Evolutionary conservation across 1,140 invertebrate genomes (phyloP).

Genomic region (Pemphigus obesinymphae): DNA sequence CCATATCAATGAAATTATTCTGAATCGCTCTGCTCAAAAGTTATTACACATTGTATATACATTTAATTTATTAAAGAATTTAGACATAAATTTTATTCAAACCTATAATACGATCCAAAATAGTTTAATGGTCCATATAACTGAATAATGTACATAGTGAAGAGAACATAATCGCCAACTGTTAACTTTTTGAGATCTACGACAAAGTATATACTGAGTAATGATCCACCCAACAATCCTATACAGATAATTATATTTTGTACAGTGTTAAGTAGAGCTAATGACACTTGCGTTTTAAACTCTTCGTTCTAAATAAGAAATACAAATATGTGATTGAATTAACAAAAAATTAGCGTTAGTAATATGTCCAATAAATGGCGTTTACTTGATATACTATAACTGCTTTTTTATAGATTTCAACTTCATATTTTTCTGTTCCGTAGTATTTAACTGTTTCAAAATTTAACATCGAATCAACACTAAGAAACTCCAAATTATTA

Average conservation of each 20-base stretch:
- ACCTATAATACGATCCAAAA: slow-evolving; percentile 98
- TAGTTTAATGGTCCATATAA: slow-evolving; percentile 92
- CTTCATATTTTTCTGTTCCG: slow-evolving; percentile 86
- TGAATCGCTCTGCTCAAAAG: slow-evolving; percentile 87
- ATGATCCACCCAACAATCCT: slow-evolving; percentile 78
- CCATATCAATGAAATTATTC: slow-evolving; percentile 97
- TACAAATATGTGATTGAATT: slow-evolving; percentile 40
- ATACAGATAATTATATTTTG: slow-evolving; percentile 86
- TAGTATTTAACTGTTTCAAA: slow-evolving; percentile 99
- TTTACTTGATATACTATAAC: slow-evolving; percentile 75
- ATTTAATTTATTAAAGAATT: not conserved
- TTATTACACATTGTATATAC: too few relatives aligned
- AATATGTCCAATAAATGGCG: not conserved
- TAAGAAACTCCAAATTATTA: slow-evolving; percentile 83
- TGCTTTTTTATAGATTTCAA: slow-evolving; percentile 72
- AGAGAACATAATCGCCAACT: slow-evolving; percentile 91
- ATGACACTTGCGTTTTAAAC: slow-evolving; percentile 75
- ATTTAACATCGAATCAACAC: slow-evolving; percentile 91
- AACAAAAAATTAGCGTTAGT: too few relatives aligned
- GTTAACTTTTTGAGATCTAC: slow-evolving; percentile 65
- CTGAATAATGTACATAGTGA: slow-evolving; percentile 91
- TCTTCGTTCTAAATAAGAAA: slow-evolving; percentile 68
- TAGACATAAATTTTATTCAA: not conserved
- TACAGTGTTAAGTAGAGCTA: slow-evolving; percentile 81
- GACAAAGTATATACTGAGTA: slow-evolving; percentile 81